Conservation (phyloP, 1,140 invertebrate genomes). For the Bradynema listronoti region DNA sequence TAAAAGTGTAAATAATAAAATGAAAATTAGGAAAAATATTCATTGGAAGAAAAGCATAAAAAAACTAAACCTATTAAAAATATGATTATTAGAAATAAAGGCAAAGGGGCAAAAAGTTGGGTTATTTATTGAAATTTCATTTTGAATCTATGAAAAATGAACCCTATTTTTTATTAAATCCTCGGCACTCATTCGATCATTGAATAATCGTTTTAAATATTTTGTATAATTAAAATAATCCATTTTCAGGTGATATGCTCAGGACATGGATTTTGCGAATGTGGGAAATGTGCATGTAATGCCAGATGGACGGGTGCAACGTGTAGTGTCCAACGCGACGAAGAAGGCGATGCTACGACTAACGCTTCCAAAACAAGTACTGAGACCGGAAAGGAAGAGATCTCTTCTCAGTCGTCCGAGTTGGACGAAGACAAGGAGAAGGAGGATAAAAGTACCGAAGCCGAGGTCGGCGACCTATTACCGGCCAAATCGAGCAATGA, state of each 20-base stretch:
- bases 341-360: no score
- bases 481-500: no score
- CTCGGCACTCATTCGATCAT: slow-evolving; percentile 2
- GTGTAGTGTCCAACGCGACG: slow-evolving; percentile 42
- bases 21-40: slow-evolving; percentile 7
- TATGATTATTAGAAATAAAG: not conserved
- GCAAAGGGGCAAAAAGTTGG: not conserved
- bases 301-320: slow-evolving; percentile 50
- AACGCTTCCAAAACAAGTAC: no score
- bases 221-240: not conserved
- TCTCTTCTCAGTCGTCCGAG: no score
- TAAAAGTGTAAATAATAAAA: slow-evolving; percentile 13
- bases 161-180: not conserved
- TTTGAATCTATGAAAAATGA: not conserved
- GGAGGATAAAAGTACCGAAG: no score
- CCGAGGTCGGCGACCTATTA: no score
- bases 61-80: slow-evolving; percentile 1
- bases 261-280: slow-evolving; percentile 47
- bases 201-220: not conserved
- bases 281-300: slow-evolving; percentile 52
- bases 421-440: no score
- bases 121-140: not conserved
- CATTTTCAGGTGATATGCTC: slow-evolving; percentile 40
- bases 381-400: no score
- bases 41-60: not conserved